These are phyloP conservation scores for Drosophila ficusphila DNA, from an alignment of 1,140 invertebrate species.

Conservation along the genomic window DNA sequence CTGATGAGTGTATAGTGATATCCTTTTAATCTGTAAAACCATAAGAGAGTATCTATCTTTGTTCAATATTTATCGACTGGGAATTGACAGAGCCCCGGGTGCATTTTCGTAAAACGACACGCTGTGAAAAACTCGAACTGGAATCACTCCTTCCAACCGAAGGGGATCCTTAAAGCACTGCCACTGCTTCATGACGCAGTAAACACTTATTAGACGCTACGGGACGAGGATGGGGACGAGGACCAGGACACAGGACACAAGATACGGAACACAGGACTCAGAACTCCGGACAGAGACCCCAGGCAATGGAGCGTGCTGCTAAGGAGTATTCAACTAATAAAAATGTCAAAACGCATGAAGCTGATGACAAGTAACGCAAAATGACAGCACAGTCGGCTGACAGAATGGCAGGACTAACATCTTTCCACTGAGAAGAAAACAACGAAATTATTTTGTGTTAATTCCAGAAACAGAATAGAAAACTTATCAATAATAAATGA, in stretches of 20 bases:
- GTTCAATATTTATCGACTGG: slow-evolving; percentile 62
- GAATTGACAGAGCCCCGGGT: slow-evolving; percentile 34
- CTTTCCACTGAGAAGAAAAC: slow-evolving; percentile 1
- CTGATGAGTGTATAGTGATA: too few species aligned
- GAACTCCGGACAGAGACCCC: slow-evolving; percentile 8
- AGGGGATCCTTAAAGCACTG: slow-evolving; percentile 63
- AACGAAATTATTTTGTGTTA: not conserved
- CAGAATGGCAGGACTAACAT: slow-evolving; percentile 26
- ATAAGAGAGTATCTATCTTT: too few species aligned
- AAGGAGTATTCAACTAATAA: slow-evolving; percentile 81
- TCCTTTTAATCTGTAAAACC: too few species aligned
- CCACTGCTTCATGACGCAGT: slow-evolving; percentile 55
- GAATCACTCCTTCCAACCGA: slow-evolving; percentile 11
- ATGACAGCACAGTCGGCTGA: slow-evolving; percentile 62
- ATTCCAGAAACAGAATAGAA: not conserved
- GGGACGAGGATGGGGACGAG: slow-evolving; percentile 5
- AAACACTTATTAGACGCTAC: slow-evolving; percentile 78
- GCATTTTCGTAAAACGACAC: slow-evolving; percentile 50
- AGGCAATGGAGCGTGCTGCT: slow-evolving; percentile 77
- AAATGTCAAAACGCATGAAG: slow-evolving; percentile 82
- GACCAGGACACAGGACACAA: slow-evolving; percentile 1
- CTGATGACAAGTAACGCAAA: slow-evolving; percentile 76
- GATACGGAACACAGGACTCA: slow-evolving; percentile 6
- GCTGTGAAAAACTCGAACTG: slow-evolving; percentile 14
- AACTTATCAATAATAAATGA: not conserved